Base-by-base conservation (phyloP, 2,113 vertebrate genomes). In the Phrynosoma blainvillii region DNA sequence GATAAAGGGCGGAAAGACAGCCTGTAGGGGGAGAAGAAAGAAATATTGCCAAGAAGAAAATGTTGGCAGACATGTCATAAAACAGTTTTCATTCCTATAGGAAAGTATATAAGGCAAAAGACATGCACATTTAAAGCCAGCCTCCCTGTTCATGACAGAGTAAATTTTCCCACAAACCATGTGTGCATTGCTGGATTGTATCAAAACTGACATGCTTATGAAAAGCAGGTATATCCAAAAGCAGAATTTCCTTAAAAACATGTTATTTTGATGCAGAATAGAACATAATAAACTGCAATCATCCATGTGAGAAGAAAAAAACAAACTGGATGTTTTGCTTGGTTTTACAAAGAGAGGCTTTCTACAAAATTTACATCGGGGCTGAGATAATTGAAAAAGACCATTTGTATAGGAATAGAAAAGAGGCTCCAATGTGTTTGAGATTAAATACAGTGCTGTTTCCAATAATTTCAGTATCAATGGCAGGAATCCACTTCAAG, bases 241-340 rank as follows among this genome's bases (percentile, higher is more conserved):
- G n/a, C 32, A n/a, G 27, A 66, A 25, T 52, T 89, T 89, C 76
- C 74, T 62, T 11, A 12, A 84, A 68, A 90, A 56, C 40, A 84
- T 80, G 42, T 84, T 87, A 84, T 90, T 90, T 83, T 65, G 54
- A 84, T 65, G 79, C 56, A 20, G 65, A 65, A 84, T 79, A 25
- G 85, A 79, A 87, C 47, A 56, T 90, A 87, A 87, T 84, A 90
- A 76, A 87, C 32, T 80, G 75, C n/a, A 87, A 68, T 40, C 16
- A 54, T 36, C 68, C 77, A 10, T 68, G 74, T 68, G 52, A 84
- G 80, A 87, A 74, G 11, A 65, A 84, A 87, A 74, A 83, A 82
- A 47, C 79, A 56, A 36, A 71, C n/a, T 70, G 74, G 56, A 84
- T 73, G 36, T 62, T 79, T 66, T n/a, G 74, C 68, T 68, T 75